Conservation (phyloP, 2,888 invertebrate species). For the Formica aserva region DNA sequence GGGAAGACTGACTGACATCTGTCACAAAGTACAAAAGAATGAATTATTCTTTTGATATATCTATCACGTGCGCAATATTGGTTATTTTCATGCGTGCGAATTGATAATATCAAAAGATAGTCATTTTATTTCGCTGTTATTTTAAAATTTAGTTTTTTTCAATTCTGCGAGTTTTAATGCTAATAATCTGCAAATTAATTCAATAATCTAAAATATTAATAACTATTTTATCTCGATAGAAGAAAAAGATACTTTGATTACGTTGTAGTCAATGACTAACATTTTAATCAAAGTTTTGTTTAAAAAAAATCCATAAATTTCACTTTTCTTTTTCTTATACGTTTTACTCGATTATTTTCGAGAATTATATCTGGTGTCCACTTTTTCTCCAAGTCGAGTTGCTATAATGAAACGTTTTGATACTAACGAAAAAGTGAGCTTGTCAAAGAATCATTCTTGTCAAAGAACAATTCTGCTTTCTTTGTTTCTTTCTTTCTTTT, state of each 20-base stretch:
- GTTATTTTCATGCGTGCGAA: not conserved
- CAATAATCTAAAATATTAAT: not conserved
- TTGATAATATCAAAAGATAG: not conserved
- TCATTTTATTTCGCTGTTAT: not conserved
- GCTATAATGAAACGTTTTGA: conserved; percentile 35
- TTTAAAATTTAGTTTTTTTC: not conserved
- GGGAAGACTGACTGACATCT: not conserved
- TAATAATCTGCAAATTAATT: not conserved
- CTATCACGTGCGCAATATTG: not conserved
- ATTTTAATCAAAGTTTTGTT: not conserved
- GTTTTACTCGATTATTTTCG: not conserved
- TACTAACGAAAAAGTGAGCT: conserved; percentile 33
- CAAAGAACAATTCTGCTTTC: conserved; percentile 24
- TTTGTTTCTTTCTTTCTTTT: not conserved
- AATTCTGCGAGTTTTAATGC: not conserved
- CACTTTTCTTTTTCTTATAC: not conserved
- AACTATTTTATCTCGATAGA: not conserved
- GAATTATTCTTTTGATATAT: not conserved
- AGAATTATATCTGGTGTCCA: not conserved
- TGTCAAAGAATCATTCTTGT: conserved; percentile 43
- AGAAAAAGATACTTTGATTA: not conserved
- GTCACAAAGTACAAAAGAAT: not conserved
- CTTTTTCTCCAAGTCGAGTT: conserved; percentile 8
- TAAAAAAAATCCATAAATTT: conserved; percentile 12
- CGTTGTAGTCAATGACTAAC: not conserved